Evolutionary conservation across 2,797 vertebrate genomes (phyloP), one percentile per base, ranked within the genome.

Genomic region (Danio tinwini): DNA sequence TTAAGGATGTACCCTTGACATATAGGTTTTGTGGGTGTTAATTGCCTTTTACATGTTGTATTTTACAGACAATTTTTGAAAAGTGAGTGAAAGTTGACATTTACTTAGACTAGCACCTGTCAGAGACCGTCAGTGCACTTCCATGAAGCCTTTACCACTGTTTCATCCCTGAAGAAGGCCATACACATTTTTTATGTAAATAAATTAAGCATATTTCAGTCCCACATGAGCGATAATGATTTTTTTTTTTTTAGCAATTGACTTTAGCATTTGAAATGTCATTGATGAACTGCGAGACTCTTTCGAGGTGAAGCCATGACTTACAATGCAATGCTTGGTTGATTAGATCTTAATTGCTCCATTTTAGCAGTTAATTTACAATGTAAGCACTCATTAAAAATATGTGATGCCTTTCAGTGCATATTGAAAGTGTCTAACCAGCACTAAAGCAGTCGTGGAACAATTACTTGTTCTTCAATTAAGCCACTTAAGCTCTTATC

Each of bases 341-440:
- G 47, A 81, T 86, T 82, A 82, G 17, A 44, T 71, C 73, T 64
- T 84, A 82, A 82, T 82, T 86, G 67, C 58, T 63, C 40, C 47
- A 73, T 84, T 69, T 84, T 21, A 29, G 67, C 79, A 77, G 65
- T 50, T 81, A 74, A 84, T 71, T 68, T 62, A 61, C 67, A 78
- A 52, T 42, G 58, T 80, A 78, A 81, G 76, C 69, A 49, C 74
- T 63, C 79, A 77, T 80, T 73, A 39, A 62, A 71, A 74, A 42
- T 78, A 67, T 52, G 40, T 77, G 42, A 69, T 5, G 76, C 62
- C 79, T 71, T 80, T 80, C 62, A 78, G 50, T 74, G 49, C 71
- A 74, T 82, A 82, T 84, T 84, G 74, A 76, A 64, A 67, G 53
- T 7, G 5, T 56, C 47, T 83, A 80, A 84, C 19, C 45, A n/a